Base-by-base conservation (phyloP, 1,140 invertebrate genomes). In the Drosophila auraria region DNA sequence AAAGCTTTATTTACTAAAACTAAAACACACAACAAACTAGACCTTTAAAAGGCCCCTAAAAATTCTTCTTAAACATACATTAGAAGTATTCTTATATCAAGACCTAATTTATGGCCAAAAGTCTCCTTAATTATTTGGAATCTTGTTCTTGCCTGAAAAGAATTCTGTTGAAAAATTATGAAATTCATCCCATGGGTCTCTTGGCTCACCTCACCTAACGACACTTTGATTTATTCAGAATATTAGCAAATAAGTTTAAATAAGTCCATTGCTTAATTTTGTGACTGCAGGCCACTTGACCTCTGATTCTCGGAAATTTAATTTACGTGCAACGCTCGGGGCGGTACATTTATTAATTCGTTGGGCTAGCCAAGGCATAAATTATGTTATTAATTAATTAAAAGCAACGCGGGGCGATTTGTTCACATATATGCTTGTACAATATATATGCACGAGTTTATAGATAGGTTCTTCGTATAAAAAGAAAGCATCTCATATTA, bases 381-480 rank as follows among this genome's bases (percentile, higher is more conserved):
- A 72, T 77, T 71, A 72, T 83, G 65, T 42, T 76, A 68, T 83
- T 64, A 77, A 83, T 83, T 83, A 83, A 80, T 83, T 80, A 68
- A 83, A 53, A 66, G 50, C 66, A 56, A 64, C 72, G 76, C 51
- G 61, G 51, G 40, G 47, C 77, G 70, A 80, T 83, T 83, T 83
- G 77, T 83, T 83, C 74, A 49, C 3, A 23, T 38, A 56, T 56
- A 56, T 38, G 36, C 14, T 14, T 2, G 9, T 36, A 36, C 33
- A 62, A 72, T 33, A 38, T 53, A 57, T 47, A 56, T 57, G n/a
- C 8, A 8, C 14, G 33, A 40, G n/a, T 47, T 61, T 72, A 57
- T 77, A 66, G 58, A 75, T 65, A 57, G 58, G 44, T 54, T 62
- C 45, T 53, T 49, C 14, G 71, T 49, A 59, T 59, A 38, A 59